Base-by-base conservation (phyloP, 2,113 vertebrate species). In the Calypte anna region DNA sequence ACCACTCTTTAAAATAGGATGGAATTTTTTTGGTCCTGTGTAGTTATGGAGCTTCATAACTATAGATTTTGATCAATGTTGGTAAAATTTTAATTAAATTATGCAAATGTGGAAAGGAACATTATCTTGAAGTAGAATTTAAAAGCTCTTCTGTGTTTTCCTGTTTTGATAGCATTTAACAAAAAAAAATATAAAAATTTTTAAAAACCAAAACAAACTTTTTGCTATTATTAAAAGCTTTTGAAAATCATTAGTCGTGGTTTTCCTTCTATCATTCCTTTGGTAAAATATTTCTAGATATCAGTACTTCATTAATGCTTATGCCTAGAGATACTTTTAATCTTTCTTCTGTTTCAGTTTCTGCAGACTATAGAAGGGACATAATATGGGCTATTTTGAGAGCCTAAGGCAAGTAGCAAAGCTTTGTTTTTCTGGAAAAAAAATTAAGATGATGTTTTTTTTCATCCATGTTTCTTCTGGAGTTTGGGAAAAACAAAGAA, bases 401-500 rank as follows among this genome's bases (percentile, higher is more conserved):
- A 91, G 54, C 58, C 44, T 43, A 61, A 82, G 54, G 66, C 57
- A 82, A 76, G 31, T n/a, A 74, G 19, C 15, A 91, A 87, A 75
- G 50, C 15, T 68, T 70, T 51, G 13, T 84, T 86, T 63, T 63
- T 48, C 46, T 63, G 27, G 76, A 50, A 79, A 66, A 79, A 76
- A 66, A 91, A 85, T n/a, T 12, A 77, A 53, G 14, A 2, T 13
- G 10, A 40, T 40, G 40, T 11, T 36, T 77, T 81, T 81, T 91
- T 89, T 73, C 13, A 54, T 76, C 59, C 17, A n/a, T 85, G 50
- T 85, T 89, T 90, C 59, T 93, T 87, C 46, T 19, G 23, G 91
- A 73, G 22, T 73, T 91, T 66, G 62, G 12, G 44, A 77, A 58
- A 94, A 94, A 90, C 53, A 85, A 91, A 85, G 78, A 94, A 50